Conservation (phyloP, 2,797 vertebrate genomes). For the Lagorchestes hirsutus region DNA sequence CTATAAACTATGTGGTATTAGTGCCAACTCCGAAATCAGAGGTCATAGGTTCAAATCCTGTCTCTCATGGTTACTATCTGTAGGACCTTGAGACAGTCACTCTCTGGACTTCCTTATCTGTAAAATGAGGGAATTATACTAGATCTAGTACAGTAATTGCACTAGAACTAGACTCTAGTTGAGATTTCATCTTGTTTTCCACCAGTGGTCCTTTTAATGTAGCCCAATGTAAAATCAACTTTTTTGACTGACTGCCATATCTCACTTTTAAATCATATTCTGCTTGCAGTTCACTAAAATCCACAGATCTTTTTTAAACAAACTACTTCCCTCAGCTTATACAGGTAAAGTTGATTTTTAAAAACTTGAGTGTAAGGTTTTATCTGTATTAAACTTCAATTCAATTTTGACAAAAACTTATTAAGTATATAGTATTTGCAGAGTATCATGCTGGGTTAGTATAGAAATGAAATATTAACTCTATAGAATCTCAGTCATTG, state of each 20-base stretch:
- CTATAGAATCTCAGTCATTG: background rate
- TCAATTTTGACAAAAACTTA: background rate
- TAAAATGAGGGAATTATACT: background rate
- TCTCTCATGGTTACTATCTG: no score
- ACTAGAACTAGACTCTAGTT: background rate
- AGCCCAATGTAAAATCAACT: background rate
- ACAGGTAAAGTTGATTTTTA: background rate
- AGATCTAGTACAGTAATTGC: background rate
- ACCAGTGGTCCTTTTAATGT: background rate
- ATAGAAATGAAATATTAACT: background rate
- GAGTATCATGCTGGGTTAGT: background rate
- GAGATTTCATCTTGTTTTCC: background rate
- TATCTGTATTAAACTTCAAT: background rate
- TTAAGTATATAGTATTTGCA: background rate
- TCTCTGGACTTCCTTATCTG: background rate
- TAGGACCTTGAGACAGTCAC: background rate
- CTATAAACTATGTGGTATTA: background rate
- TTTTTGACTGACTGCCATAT: background rate
- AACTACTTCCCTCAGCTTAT: background rate
- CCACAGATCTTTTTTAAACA: background rate
- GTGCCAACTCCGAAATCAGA: background rate
- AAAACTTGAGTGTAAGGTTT: background rate
- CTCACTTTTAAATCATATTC: background rate
- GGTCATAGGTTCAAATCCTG: background rate
- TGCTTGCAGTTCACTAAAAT: background rate